These are phyloP conservation scores for Epinotia ramella DNA, from an alignment of 2,888 invertebrate species.

Conservation along the genomic window DNA sequence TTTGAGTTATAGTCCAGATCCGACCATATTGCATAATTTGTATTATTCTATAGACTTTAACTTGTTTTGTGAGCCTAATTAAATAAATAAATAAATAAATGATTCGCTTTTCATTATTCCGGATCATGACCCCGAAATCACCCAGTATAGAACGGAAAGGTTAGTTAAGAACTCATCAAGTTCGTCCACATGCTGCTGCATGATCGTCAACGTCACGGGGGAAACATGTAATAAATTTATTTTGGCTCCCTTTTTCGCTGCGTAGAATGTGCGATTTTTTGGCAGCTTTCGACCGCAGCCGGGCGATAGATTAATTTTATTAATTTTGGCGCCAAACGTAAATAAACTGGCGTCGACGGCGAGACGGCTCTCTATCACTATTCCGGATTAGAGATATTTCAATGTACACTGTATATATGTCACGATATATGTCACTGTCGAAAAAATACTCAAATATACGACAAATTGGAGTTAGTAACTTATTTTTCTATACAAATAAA, in stretches of 20 bases:
- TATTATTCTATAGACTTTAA: too few species aligned
- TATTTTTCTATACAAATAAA: neutral
- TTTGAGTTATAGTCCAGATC: too few species aligned
- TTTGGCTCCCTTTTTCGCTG: constrained; percentile 33
- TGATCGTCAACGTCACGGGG: constrained; percentile 53
- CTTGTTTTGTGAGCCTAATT: too few species aligned
- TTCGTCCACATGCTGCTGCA: constrained; percentile 28
- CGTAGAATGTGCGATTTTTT: constrained; percentile 60
- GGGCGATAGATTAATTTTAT: constrained; percentile 59
- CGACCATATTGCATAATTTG: too few species aligned
- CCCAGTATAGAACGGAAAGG: neutral
- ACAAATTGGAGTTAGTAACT: constrained; percentile 4
- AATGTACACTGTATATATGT: constrained; percentile 33
- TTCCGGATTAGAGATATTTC: constrained; percentile 33
- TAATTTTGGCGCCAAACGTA: constrained; percentile 77
- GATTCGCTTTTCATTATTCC: too few species aligned
- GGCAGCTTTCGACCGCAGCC: constrained; percentile 62
- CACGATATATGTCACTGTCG: constrained; percentile 14
- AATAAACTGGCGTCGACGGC: constrained; percentile 73
- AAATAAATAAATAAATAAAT: too few species aligned
- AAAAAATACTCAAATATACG: constrained; percentile 1
- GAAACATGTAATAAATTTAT: constrained; percentile 38
- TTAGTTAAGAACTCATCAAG: constrained; percentile 22
- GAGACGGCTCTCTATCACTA: constrained; percentile 49
- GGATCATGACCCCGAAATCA: too few species aligned